A percentile compares a stretch with the other conserved stretches of the same genome.
Conservation (phyloP, 1,140 invertebrate genomes). For the Rhyzopertha dominica region DNA sequence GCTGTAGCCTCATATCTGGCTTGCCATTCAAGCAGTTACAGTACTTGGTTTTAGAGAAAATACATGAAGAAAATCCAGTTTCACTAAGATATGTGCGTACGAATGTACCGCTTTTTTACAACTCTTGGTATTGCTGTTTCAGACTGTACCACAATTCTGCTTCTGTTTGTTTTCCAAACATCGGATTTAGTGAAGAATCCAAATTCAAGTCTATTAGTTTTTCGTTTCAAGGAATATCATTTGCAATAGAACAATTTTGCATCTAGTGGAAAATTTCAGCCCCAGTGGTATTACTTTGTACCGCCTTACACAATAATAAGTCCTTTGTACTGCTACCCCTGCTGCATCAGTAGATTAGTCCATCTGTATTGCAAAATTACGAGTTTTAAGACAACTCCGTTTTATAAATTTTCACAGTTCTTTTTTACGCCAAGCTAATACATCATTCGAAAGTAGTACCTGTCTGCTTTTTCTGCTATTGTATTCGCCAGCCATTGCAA, state of each 20-base stretch:
- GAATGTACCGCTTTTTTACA: slow-evolving; percentile 19
- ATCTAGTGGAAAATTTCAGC: slow-evolving; percentile 32
- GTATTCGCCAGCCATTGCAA: too few relatives aligned
- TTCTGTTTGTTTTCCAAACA: slow-evolving; percentile 10
- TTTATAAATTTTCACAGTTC: too few relatives aligned
- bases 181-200: slow-evolving; percentile 1
- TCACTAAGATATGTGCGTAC: slow-evolving; percentile 19
- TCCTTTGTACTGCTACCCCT: background rate
- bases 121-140: slow-evolving; percentile 12
- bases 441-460: too few relatives aligned
- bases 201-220: slow-evolving; percentile 15
- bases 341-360: slow-evolving; percentile 1
- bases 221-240: slow-evolving; percentile 28
- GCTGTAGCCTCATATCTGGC: slow-evolving; percentile 15
- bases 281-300: slow-evolving; percentile 12
- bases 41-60: slow-evolving; percentile 18
- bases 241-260: slow-evolving; percentile 26
- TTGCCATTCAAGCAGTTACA: slow-evolving; percentile 16
- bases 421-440: too few relatives aligned
- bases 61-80: slow-evolving; percentile 19
- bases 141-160: slow-evolving; percentile 12
- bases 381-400: too few relatives aligned
- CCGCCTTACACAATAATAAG: background rate
- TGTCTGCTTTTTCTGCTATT: too few relatives aligned
- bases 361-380: slow-evolving; percentile 2